Base-by-base conservation (phyloP, 2,797 vertebrate genomes). In the Rousettus madagascariensis region DNA sequence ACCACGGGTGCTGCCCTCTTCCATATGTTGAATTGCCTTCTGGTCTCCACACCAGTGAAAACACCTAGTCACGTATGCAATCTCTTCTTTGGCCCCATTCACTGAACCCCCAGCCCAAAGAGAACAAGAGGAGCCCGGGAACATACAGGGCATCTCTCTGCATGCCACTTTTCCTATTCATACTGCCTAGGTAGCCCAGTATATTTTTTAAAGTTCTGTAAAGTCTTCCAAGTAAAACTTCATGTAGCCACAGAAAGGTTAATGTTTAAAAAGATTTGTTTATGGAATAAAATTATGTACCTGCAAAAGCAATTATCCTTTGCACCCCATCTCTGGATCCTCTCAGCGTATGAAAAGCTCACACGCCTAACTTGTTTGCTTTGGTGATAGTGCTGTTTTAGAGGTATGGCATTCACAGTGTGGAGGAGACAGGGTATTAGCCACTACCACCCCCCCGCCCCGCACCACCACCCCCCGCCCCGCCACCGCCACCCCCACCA, bases 211-310 rank as follows among this genome's bases (percentile, higher is more conserved):
- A 95, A 59, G 63, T 74, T 93, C 86, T 86, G 22, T 61, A 69
- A 95, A 95, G 3, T 84, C 72, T 87, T 92, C 59, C 61, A 63
- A 36, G 13, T 4, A 6, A 92, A 86, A 93, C 3, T 77, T 97
- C 49, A 86, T 46, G n/a, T 5, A 43, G n/a, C 26, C 43, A 78
- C 11, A 68, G 24, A 49, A 71, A 28, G 46, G 41, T 61, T 86
- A 38, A 85, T 68, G 9, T 83, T 26, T 84, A 51, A 80, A 65
- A 53, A 94, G 36, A 49, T 5, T 28, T 59, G 28, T 57, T 86
- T 78, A 22, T 51, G 20, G 19, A 89, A 91, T 79, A 90, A 87
- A 93, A 88, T 6, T 6, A 9, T 41, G 38, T 74, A 86, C 30
- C 41, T 86, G 33, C 53, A 51, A 91, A 95, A 85, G 68, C 12